phyloP scores from a whole-genome alignment of 2,888 invertebrate species.

The Drosophila melanosoma region DNA sequence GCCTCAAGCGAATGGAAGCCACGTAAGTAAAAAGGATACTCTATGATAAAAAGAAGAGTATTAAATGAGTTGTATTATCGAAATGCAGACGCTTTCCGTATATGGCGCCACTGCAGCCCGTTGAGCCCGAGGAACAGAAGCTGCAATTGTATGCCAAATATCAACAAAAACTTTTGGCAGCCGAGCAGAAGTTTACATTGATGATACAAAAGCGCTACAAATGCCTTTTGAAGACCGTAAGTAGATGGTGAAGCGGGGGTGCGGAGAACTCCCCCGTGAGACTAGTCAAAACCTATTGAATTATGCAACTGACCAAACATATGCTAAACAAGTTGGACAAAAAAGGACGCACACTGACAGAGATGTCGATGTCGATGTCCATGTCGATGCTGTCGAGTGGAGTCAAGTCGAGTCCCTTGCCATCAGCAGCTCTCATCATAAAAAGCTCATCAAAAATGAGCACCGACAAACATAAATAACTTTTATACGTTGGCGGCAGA shows the following conservation, averaged over 20 bases:
- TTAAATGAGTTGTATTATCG: no score
- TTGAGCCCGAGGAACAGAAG: conserved; percentile 83
- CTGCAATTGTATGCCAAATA: conserved; percentile 67
- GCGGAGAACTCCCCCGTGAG: conserved; percentile 1
- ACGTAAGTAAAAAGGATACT: conserved; percentile 57
- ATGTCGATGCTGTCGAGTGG: conserved; percentile 28
- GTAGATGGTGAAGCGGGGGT: conserved; percentile 32
- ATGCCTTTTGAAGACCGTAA: conserved; percentile 83
- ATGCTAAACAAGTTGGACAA: conserved; percentile 38
- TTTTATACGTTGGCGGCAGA: conserved; percentile 61
- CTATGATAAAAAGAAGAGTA: background rate
- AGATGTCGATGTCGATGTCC: conserved; percentile 26
- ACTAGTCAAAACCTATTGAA: conserved; percentile 37
- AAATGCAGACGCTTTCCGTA: conserved; percentile 78
- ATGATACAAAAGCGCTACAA: conserved; percentile 81
- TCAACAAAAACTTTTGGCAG: conserved; percentile 49
- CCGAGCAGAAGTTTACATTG: conserved; percentile 74
- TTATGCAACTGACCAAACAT: conserved; percentile 67
- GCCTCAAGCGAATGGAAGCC: conserved; percentile 78
- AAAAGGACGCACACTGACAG: conserved; percentile 14
- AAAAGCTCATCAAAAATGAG: conserved; percentile 76
- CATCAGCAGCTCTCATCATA: conserved; percentile 50
- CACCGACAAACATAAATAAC: conserved; percentile 71
- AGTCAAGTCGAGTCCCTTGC: conserved; percentile 33
- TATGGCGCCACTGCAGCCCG: conserved; percentile 81